Evolutionary conservation across 1,140 invertebrate genomes (phyloP), one percentile per base, ranked within the genome.

Genomic region (Musca vetustissima): DNA sequence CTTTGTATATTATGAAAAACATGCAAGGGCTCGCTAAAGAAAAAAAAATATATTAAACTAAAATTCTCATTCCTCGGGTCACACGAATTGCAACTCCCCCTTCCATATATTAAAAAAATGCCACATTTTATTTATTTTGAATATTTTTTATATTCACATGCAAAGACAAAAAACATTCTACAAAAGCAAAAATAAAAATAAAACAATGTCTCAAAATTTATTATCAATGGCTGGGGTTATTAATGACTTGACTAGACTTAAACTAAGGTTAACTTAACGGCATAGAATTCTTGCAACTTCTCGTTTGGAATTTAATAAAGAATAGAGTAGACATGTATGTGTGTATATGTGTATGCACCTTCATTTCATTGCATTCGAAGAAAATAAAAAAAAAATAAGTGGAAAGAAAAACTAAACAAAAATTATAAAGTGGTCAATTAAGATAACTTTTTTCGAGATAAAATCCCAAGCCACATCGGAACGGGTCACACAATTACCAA

Each of bases 311-410:
- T 76, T 81, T 78, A 74, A 72, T 72, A 73, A 73, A 75, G 64
- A 70, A 69, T 50, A 69, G 24, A 69, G 68, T n/a, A n/a, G n/a
- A 55, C 50, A 57, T 13, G 53, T 57, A 57, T 57, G 53, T 61
- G 19, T 36, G 36, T n/a, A 59, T 65, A 65, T 70, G 71, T 67
- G 55, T 66, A 66, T 28, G 69, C 57, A 28, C 32, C 65, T 79
- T 79, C 75, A 74, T 65, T 75, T 78, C 76, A 75, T 65, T 75
- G 67, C 64, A 71, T 72, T 70, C n/a, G 69, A 43, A 64, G 28
- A 19, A 59, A 74, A 73, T 66, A 69, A 69, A 69, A 28, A 61
- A 74, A 59, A 67, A 69, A 61, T 28, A 67, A 72, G 73, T n/a
- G n/a, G n/a, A n/a, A n/a, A n/a, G n/a, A n/a, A n/a, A n/a, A n/a